Base-by-base conservation (phyloP, 2,888 invertebrate genomes). In the Uloborus plumipes region DNA sequence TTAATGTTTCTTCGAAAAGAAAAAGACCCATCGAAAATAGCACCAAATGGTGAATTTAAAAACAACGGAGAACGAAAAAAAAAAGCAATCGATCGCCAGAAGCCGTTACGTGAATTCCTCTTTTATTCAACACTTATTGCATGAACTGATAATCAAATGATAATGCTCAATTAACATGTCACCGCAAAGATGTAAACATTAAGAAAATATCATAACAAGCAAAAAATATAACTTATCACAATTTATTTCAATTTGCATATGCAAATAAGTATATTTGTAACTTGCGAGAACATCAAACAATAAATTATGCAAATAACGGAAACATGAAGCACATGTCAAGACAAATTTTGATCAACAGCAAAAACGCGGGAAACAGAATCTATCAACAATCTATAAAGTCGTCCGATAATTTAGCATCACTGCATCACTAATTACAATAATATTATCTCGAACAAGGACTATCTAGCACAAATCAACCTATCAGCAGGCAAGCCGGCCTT, bases 271-370 rank as follows among this genome's bases (percentile, higher is more conserved):
- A 13, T 53, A 71, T 61, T 61, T 65, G 66, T 59, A 31, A 31
- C 61, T 22, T 3, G 58, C 59, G 51, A 47, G 61, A 67, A 61
- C 64, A 69, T 70, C 58, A 77, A 75, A 83, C 83, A 73, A 83
- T 83, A 83, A 83, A 83, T 83, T 83, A 83, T 83, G 83, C 83
- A 83, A 83, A 83, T 83, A 77, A 77, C 69, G 69, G 53, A 73
- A 82, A 82, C 82, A 77, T 31, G 53, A 66, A 71, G 76, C 81
- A 82, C 81, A 82, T 82, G 81, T 73, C 73, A 47, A 62, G 61
- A 67, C 55, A 26, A 61, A 58, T 14, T 6, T 18, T 1, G 22
- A 64, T 18, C n/a, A 49, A 61, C 51, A 59, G 7, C 58, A 62
- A 22, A 67, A 53, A n/a, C n/a, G 22, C 51, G 64, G 26, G 16